Percentiles rank a stretch among this genome's conserved stretches.
phyloP scores from a whole-genome alignment of 2,888 invertebrate genomes.

The Yponomeuta plumbellus region DNA sequence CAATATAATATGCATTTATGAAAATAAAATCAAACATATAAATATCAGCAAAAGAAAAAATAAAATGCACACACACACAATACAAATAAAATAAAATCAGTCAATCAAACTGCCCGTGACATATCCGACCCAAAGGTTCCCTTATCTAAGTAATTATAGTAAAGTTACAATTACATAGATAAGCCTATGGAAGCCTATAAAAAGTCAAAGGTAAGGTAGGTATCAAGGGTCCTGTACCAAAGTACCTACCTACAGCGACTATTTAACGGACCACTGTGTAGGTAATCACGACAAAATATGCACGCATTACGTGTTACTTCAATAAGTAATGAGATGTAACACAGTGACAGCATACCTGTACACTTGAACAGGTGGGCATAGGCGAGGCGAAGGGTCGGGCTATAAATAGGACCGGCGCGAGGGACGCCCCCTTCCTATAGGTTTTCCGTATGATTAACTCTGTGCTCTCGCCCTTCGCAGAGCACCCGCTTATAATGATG shows the following conservation, averaged over 20 bases:
- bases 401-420: background rate
- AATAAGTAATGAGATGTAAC: conserved; percentile 1
- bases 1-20: too few relatives aligned
- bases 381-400: background rate
- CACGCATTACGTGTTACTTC: background rate
- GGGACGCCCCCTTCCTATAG: background rate
- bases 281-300: conserved; percentile 1
- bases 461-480: background rate
- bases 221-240: background rate
- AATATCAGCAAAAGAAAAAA: too few relatives aligned
- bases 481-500: background rate
- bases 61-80: too few relatives aligned
- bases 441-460: background rate
- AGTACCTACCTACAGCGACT: background rate
- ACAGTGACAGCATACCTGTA: background rate
- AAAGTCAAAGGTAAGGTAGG: background rate
- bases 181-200: background rate
- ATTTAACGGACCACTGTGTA: background rate
- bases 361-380: background rate
- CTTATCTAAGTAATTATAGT: too few relatives aligned
- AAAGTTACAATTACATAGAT: too few relatives aligned
- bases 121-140: too few relatives aligned
- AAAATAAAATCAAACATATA: too few relatives aligned
- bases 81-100: too few relatives aligned
- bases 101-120: too few relatives aligned